Base-by-base conservation (phyloP, 2,888 invertebrate genomes). In the Eristalis pertinax region DNA sequence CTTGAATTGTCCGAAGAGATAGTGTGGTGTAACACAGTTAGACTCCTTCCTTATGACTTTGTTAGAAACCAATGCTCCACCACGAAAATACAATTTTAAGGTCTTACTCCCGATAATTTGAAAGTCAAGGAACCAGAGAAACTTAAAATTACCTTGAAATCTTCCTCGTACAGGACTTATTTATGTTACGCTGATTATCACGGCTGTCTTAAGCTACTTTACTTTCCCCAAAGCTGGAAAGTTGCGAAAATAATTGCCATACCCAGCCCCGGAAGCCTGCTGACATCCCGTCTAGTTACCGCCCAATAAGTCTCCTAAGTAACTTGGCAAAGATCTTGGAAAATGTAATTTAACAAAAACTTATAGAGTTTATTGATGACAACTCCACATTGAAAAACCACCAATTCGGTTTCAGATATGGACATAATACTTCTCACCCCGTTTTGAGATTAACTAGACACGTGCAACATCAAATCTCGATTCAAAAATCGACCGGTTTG, bases 401-500 rank as follows among this genome's bases (percentile, higher is more conserved):
- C 15, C 43, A 68, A 29, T 43, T 68, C 38, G 68, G 43, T 11
- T 26, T 43, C 19, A 41, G 67, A 50, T 50, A 50, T 26, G 68
- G 50, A 11, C 68, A 68, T 68, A 50, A 68, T 62, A 72, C 35
- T 13, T 32, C 32, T 41, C 69, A 58, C 19, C 69, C 58, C 32
- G 69, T 69, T 11, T 32, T 50, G 26, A 69, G 58, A 69, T 32
- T 69, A 19, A 43, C 29, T 19, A 29, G 68, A 32, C 56, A 50
- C 19, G 50, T 50, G 19, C 50, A 50, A 50, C 50, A 67, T 15
- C 43, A 69, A 56, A 22, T 69, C 35, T 41, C 35, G 22, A 15
- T 22, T 10, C 56, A 69, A n/a, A 69, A 58, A 56, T 69, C 69
- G 15, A 29, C 69, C 13, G 56, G 69, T 4, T 56, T 69, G 13